Conservation (phyloP, 37 sponge, comb jelly and placozoan genomes). For the Dysidea cf. avara region DNA sequence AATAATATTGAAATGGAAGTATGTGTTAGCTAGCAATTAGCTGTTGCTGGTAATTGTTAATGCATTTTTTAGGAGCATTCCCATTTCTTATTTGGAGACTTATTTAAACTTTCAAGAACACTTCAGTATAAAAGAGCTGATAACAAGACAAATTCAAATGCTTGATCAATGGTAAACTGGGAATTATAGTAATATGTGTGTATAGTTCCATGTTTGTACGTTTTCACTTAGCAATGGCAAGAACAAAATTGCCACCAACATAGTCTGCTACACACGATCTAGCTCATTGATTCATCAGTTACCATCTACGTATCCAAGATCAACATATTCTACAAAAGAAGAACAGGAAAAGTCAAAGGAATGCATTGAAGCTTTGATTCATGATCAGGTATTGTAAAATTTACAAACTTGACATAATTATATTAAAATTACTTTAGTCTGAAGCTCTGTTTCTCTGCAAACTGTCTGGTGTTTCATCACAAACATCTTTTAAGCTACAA, state of each 20-base stretch:
- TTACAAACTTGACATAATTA: no score
- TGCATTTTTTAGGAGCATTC: conserved; percentile 16
- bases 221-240: no score
- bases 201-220: not conserved
- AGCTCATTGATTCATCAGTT: conserved; percentile 74
- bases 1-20: conserved; percentile 21
- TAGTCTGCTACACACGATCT: conserved; percentile 84
- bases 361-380: no score
- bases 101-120: conserved; percentile 52
- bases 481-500: conserved; percentile 29
- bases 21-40: no score
- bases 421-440: no score
- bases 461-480: conserved; percentile 56
- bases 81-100: conserved; percentile 37
- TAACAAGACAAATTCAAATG: no score
- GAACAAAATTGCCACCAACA: conserved; percentile 49
- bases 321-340: not conserved
- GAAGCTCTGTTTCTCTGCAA: conserved; percentile 47
- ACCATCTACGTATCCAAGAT: conserved; percentile 57
- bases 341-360: no score
- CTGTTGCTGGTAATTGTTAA: no score
- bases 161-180: no score
- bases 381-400: no score
- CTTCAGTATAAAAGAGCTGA: not conserved
- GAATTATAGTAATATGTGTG: not conserved